phyloP scores from a whole-genome alignment of 2,888 invertebrate species.

The Lasioglossum vierecki region DNA sequence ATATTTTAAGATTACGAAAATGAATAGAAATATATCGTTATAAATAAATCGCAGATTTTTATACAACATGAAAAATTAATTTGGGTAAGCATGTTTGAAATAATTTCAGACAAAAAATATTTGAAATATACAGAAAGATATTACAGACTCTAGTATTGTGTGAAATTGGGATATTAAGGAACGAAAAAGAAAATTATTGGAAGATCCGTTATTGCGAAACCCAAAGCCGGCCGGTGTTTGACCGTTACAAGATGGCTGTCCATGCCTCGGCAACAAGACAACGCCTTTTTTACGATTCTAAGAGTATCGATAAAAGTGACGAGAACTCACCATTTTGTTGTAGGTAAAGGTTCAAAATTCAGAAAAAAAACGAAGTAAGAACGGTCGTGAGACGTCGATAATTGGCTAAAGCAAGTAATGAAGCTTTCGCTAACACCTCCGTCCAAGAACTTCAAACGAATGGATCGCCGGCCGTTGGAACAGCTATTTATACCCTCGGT shows the following conservation, averaged over 20 bases:
- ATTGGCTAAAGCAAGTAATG: constrained; percentile 72
- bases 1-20: not conserved
- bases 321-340: constrained; percentile 65
- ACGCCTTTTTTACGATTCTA: not conserved
- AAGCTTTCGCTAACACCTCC: constrained; percentile 65
- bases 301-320: not conserved
- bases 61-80: not conserved
- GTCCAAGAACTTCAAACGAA: constrained; percentile 35
- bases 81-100: not conserved
- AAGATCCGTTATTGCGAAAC: not conserved
- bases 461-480: constrained; percentile 30
- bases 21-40: not conserved
- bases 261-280: not conserved
- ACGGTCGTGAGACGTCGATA: constrained; percentile 42
- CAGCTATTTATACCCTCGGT: constrained; percentile 61
- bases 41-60: not conserved
- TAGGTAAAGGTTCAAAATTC: constrained; percentile 28
- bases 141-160: not conserved
- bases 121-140: not conserved
- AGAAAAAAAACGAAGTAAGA: constrained; percentile 27
- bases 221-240: constrained; percentile 64
- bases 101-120: not conserved
- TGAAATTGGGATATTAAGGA: not conserved
- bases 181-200: not conserved
- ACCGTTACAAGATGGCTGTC: constrained; percentile 68